Conservation (phyloP, 1,140 invertebrate genomes). For the Drosophila sucinea region DNA sequence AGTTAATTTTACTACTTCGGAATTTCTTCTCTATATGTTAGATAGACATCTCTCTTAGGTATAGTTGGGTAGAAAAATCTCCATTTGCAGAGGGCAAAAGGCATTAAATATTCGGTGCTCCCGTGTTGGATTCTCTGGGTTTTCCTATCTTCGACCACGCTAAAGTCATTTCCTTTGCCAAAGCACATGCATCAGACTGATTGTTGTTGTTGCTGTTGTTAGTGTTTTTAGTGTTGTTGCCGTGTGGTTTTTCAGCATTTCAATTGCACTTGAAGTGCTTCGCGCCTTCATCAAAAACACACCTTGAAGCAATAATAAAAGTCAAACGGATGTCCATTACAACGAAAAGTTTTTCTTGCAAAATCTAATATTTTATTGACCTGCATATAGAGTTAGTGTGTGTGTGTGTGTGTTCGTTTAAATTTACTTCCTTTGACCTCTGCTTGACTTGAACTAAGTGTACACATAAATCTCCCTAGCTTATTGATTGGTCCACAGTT, state of each 20-base stretch:
- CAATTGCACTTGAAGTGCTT: conserved; percentile 73
- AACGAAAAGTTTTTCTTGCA: conserved; percentile 44
- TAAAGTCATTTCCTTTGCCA: conserved; percentile 72
- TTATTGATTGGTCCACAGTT: conserved; percentile 14
- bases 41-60: no score
- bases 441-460: conserved; percentile 20
- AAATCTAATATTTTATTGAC: conserved; percentile 57
- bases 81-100: not conserved
- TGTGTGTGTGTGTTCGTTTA: conserved; percentile 29
- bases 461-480: not conserved
- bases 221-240: conserved; percentile 19
- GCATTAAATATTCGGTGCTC: conserved; percentile 21
- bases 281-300: conserved; percentile 45
- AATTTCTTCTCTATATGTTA: no score
- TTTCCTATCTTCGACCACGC: conserved; percentile 43
- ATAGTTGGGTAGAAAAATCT: no score
- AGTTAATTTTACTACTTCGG: no score
- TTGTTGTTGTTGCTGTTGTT: conserved; percentile 9
- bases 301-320: conserved; percentile 61
- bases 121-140: conserved; percentile 17
- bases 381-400: conserved; percentile 8
- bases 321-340: conserved; percentile 63
- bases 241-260: conserved; percentile 53
- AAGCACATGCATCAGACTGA: conserved; percentile 47
- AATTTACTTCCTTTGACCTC: conserved; percentile 43